phyloP scores from a whole-genome alignment of 2,888 invertebrate species.

The Ctena decussata region DNA sequence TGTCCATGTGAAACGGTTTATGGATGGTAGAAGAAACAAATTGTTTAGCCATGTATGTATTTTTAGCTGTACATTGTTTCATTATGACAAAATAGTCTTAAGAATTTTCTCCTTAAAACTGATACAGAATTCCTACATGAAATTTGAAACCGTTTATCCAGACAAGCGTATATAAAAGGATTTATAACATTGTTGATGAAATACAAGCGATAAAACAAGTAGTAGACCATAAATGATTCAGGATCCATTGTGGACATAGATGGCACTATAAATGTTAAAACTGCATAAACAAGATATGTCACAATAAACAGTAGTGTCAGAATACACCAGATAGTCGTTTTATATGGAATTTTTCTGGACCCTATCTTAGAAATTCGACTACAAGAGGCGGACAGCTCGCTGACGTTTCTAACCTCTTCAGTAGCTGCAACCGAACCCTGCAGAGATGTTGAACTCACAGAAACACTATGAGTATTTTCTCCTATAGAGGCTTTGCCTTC shows the following conservation, averaged over 20 bases:
- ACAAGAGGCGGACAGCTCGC: constrained; percentile 5
- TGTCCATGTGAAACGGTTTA: too few relatives aligned
- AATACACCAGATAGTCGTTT: constrained; percentile 59
- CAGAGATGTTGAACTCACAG: not conserved
- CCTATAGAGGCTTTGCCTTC: too few relatives aligned
- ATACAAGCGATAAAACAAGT: constrained; percentile 38
- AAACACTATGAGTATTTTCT: not conserved
- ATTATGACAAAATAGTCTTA: too few relatives aligned
- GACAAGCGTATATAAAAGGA: constrained; percentile 40
- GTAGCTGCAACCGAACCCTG: not conserved
- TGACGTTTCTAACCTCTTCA: not conserved
- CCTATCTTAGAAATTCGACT: constrained; percentile 26
- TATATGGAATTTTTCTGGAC: constrained; percentile 40
- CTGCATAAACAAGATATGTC: constrained; percentile 48
- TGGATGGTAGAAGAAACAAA: too few relatives aligned
- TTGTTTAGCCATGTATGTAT: too few relatives aligned
- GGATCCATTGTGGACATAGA: constrained; percentile 20
- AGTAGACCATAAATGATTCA: constrained; percentile 11
- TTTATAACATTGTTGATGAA: constrained; percentile 58
- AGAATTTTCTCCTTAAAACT: too few relatives aligned
- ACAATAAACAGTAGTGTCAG: constrained; percentile 53
- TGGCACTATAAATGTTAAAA: constrained; percentile 27
- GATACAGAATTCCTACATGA: constrained; percentile 38
- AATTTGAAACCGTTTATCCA: constrained; percentile 46
- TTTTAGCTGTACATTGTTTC: too few relatives aligned